Evolutionary conservation across 2,113 vertebrate species (phyloP), one percentile per base, ranked within the genome.

Genomic region (Lanius collurio): DNA sequence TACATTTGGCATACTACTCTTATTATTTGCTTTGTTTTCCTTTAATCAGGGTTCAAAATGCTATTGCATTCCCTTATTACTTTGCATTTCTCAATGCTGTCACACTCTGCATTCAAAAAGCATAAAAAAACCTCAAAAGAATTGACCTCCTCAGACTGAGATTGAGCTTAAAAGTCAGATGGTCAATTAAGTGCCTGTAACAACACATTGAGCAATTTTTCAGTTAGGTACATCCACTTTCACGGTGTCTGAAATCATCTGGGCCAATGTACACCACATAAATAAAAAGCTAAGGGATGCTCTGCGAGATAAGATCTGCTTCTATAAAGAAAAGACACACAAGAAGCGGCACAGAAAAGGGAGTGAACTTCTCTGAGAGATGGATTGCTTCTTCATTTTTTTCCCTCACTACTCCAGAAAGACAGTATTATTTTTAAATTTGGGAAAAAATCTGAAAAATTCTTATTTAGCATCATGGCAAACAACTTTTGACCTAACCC

Each of bases 191-290:
- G 60, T 65, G 77, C n/a, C 59, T 73, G 37, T 52, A 81, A 19
- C 57, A 82, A 95, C 33, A 41, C 62, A 86, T 20, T 83, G 87
- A 93, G 63, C 91, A 91, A 57, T 91, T 96, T 93, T 94, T 88
- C 90, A 90, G 47, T 44, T 95, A 94, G 27, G 31, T 46, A 50
- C 30, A 28, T 62, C 31, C 53, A 80, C 35, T 80, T 90, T 77
- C 23, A 74, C 15, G 26, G 6, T 77, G 33, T 68, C 50, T 89
- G 64, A 88, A 92, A 83, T 83, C 14, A 74, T 56, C 33, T 88
- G 50, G 19, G 22, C 24, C 28, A 53, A 76, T 17, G 22, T 37
- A 50, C 11, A n/a, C 13, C n/a, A 41, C n/a, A 22, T 30, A 62
- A 90, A 12, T 31, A 74, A 77, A 84, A 76, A 49, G 7, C 3